These are phyloP conservation scores for Andrena bicolor DNA, from an alignment of 2,888 invertebrate genomes.

Conservation along the genomic window DNA sequence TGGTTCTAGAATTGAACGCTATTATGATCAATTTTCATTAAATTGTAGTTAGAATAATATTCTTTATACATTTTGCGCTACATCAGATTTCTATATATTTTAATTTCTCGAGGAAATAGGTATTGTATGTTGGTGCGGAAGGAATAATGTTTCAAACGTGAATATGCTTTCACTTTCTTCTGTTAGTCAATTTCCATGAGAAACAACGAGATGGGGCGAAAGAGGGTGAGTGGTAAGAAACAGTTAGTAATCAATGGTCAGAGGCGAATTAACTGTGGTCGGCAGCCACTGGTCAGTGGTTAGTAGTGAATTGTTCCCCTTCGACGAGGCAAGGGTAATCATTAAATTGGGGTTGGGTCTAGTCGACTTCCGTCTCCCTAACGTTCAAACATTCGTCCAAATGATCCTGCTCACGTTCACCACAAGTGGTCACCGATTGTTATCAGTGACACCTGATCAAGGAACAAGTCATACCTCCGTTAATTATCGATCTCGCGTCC, in stretches of 20 bases:
- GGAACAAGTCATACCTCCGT: too few species aligned
- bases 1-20: background rate
- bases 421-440: too few species aligned
- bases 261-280: background rate
- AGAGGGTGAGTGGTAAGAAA: background rate
- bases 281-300: background rate
- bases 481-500: background rate
- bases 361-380: too few species aligned
- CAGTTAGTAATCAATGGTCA: constrained; percentile 1
- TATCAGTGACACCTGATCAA: too few species aligned
- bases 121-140: too few species aligned
- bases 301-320: background rate
- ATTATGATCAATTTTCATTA: background rate
- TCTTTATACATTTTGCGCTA: background rate
- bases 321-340: too few species aligned
- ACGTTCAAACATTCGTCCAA: too few species aligned
- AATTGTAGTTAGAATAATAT: background rate
- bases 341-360: too few species aligned
- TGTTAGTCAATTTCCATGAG: background rate
- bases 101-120: too few species aligned
- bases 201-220: background rate
- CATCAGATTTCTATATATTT: background rate
- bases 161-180: background rate
- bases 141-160: too few species aligned
- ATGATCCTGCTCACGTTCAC: too few species aligned